Evolutionary conservation across 2,797 vertebrate genomes (phyloP), one percentile per base, ranked within the genome.

Genomic region (Sebastes dallii): DNA sequence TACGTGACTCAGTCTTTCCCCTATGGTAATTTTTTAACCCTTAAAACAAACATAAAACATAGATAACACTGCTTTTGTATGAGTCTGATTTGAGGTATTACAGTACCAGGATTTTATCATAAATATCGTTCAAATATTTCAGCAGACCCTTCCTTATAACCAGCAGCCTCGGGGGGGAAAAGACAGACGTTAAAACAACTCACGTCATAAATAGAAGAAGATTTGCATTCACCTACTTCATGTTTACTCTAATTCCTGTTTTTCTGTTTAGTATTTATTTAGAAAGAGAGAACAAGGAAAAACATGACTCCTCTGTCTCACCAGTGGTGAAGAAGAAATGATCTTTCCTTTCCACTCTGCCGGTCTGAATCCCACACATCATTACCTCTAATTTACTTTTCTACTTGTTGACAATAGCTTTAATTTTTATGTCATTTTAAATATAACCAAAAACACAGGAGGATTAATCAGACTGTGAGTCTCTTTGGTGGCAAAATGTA

Each of bases 191-290:
- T 9, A n/a, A 52, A 52, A 52, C 50, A 52, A 52, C 50, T 9
- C 18, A 52, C 3, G 8, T 52, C 34, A 59, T 2, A 66, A 67
- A 72, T 4, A 72, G 58, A 66, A 77, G 61, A 65, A 64, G 55
- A 60, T 66, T 29, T 32, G 25, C 75, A 65, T 83, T 77, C 65
- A 61, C 20, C 12, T 27, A 14, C 39, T 22, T 32, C 50, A 36
- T 83, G n/a, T 86, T 86, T 79, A 81, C 72, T 73, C 60, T 61
- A 52, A 52, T 52, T 61, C 24, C 74, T 64, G 32, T 36, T 75
- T 81, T 77, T 83, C 80, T 83, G 70, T 86, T 85, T 65, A 30
- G n/a, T 80, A 59, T 87, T 82, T 87, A 67, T 80, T 78, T 8
- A 74, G 71, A 84, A 84, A 76, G 67, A 54, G 30, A 81, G 52